A percentile compares a stretch with the other conserved stretches of the same genome.
These are phyloP conservation scores for Desoria tigrina DNA, from an alignment of 2,888 invertebrate genomes.

Conservation along the genomic window DNA sequence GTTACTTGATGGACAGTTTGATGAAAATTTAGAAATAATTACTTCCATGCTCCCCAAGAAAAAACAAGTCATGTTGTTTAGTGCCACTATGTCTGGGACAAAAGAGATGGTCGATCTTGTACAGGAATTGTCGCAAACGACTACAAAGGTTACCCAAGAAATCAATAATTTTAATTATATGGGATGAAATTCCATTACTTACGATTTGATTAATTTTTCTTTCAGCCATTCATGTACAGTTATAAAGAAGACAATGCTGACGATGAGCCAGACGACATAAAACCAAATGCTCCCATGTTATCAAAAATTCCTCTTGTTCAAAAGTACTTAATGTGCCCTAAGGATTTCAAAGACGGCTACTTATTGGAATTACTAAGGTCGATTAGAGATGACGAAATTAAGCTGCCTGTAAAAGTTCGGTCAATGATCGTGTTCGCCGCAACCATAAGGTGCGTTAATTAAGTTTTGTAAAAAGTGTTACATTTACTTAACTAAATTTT, in stretches of 20 bases:
- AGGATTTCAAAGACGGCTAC: conserved; percentile 88
- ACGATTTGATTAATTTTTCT: conserved; percentile 12
- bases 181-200: not conserved
- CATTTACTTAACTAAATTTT: conserved; percentile 9
- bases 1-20: conserved; percentile 76
- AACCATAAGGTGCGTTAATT: conserved; percentile 79
- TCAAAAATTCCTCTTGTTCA: conserved; percentile 33
- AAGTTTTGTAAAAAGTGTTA: too few species aligned
- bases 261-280: conserved; percentile 2
- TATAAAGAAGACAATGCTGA: conserved; percentile 34
- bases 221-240: conserved; percentile 62
- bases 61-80: conserved; percentile 86
- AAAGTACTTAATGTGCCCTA: conserved; percentile 63
- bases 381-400: conserved; percentile 67
- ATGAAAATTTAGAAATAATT: conserved; percentile 70
- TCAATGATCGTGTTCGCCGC: conserved; percentile 93
- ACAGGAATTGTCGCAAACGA: conserved; percentile 67
- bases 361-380: conserved; percentile 78
- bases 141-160: conserved; percentile 63
- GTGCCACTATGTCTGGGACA: conserved; percentile 87
- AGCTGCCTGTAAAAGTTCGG: conserved; percentile 58
- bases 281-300: conserved; percentile 20
- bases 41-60: conserved; percentile 76
- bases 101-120: conserved; percentile 70
- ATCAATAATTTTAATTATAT: not conserved